Percentiles rank a stretch among this genome's conserved stretches.
phyloP scores from a whole-genome alignment of 2,113 vertebrate genomes.

The Carlito syrichta region DNA sequence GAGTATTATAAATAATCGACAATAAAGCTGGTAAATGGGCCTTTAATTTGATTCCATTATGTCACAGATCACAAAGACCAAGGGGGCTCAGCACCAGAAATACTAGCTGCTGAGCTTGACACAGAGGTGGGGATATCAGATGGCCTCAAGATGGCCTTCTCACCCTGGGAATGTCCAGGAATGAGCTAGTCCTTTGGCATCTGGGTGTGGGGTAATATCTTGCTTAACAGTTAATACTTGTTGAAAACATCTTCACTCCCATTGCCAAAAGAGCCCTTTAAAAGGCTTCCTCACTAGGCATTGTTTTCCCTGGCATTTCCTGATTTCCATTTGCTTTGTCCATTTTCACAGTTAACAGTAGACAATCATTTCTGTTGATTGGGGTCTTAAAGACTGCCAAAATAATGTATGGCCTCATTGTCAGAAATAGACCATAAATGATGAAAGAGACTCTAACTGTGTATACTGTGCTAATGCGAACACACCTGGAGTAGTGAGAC shows the following conservation, averaged over 20 bases:
- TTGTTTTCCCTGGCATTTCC: neutral
- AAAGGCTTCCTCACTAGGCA: neutral
- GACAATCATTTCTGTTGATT: constrained; percentile 18
- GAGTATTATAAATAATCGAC: constrained; percentile 87
- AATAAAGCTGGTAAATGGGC: constrained; percentile 86
- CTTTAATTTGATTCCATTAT: constrained; percentile 89
- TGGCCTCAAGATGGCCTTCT: neutral
- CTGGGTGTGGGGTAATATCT: neutral
- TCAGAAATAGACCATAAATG: neutral
- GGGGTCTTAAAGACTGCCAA: neutral
- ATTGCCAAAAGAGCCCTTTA: neutral
- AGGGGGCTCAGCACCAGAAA: constrained; percentile 60
- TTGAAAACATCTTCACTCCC: neutral
- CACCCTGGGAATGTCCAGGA: neutral
- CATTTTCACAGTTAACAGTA: neutral
- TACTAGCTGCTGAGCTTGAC: neutral
- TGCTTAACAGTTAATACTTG: neutral
- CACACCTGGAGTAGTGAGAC: neutral
- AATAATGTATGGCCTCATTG: neutral
- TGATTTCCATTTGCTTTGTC: neutral
- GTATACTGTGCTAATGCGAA: neutral
- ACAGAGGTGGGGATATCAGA: neutral
- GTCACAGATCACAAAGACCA: constrained; percentile 80
- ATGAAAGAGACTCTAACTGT: neutral
- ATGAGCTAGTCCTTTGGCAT: neutral